Evolutionary conservation across 1,140 invertebrate species (phyloP).

Genomic region (Bacillus rossius): DNA sequence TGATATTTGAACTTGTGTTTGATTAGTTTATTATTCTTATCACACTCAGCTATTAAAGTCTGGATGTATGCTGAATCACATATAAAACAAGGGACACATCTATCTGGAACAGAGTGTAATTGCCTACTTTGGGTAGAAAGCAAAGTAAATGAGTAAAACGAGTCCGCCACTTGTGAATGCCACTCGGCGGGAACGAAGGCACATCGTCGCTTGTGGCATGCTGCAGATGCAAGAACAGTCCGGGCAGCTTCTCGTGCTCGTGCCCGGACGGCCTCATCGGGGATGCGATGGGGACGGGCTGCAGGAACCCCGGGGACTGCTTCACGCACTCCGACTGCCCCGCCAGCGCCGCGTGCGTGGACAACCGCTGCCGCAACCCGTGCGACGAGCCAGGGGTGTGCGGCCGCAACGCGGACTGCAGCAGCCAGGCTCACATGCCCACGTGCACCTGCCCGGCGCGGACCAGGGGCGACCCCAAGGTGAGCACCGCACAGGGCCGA

Average conservation of each 20-base stretch:
- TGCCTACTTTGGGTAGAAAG: no score
- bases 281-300: constrained; percentile 60
- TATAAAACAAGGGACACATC: no score
- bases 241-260: constrained; percentile 66
- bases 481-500: constrained; percentile 21
- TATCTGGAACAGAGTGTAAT: no score
- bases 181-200: no score
- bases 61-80: no score
- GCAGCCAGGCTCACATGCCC: constrained; percentile 57
- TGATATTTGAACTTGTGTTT: no score
- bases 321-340: constrained; percentile 74
- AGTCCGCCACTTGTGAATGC: no score
- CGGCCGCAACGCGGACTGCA: constrained; percentile 69
- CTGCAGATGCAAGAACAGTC: constrained; percentile 63
- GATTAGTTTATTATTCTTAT: no score
- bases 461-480: constrained; percentile 67
- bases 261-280: constrained; percentile 76
- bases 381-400: constrained; percentile 61
- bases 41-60: no score
- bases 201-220: not conserved
- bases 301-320: constrained; percentile 73
- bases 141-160: no score
- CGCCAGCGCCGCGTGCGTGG: constrained; percentile 64
- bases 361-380: constrained; percentile 73
- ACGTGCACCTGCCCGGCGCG: constrained; percentile 67